Base-by-base conservation (phyloP, 2,888 invertebrate species). In the Lithophane leautieri region DNA sequence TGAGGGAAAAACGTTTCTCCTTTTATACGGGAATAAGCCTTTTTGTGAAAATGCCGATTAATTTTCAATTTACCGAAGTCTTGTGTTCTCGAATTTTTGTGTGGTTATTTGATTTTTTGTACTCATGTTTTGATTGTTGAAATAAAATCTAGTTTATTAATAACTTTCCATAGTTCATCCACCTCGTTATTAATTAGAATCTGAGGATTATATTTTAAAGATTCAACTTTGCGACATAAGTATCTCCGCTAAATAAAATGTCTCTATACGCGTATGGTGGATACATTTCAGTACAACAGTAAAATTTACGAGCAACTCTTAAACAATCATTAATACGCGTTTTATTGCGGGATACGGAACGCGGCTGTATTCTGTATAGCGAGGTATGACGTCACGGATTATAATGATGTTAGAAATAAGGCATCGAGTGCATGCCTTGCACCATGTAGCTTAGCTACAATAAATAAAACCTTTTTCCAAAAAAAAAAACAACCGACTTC, bases 291-390 rank as follows among this genome's bases (percentile, higher is more conserved):
- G 60, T 78, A 80, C 77, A 84, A 86, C 90, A 87, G 84, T 89
- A 89, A 88, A 90, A 85, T 91, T 91, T 90, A 91, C 90, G 91
- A 89, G 70, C 70, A 83, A 84, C 87, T 89, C 88, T 91, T 91
- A 91, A 91, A 90, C 90, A 90, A 91, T 91, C 92, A 91, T 91
- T 91, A 91, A 91, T 91, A 89, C 83, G 60, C 85, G 82, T 87
- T 91, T 91, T 91, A 91, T 87, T 86, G 84, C 89, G 66, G 71
- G 65, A 75, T 79, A 79, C 79, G 83, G 79, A 61, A 73, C 80
- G 86, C 76, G 83, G 83, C 74, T 69, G 81, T 91, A 89, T 89
- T 91, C 90, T 83, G 76, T 70, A 70, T 6, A 44, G 61, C 73
- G 44, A 16, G 12, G 40, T 25, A 44, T 81, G 71, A 72, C 66